Base-by-base conservation (phyloP, 2,113 vertebrate genomes). In the Polyodon spathula region DNA sequence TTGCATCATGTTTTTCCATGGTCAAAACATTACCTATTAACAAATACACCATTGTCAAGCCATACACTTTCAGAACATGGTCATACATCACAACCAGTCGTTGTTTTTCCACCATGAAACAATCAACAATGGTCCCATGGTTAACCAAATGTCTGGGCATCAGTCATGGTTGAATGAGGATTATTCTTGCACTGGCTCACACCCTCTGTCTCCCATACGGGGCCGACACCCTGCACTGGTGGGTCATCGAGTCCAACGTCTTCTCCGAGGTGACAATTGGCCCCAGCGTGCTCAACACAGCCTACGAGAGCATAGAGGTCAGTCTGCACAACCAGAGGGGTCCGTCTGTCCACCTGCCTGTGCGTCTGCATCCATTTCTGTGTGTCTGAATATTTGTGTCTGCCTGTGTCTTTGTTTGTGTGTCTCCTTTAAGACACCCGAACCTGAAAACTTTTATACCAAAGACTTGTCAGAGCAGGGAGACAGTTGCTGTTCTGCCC, bases 211-310 rank as follows among this genome's bases (percentile, higher is more conserved):
- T 50, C 1, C 87, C 93, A 0, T 98, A 94, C 0, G 95, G 94
- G 0, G 94, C 89, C 0, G 94, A 99, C 0, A 82, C 87, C 63
- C 81, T 99, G 44, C 95, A 93, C 59, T 98, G 95, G 95, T 98
- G 94, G 95, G 93, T 95, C 7, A 94, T 94, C 0, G 94, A 96
- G 65, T 97, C 95, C 0, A 98, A 96, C 0, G 76, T 97, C 58
- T 97, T 94, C 66, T 85, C 89, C 0, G 96, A 99, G 68, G 87
- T 99, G 56, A 77, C 89, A 41, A 78, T 97, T 1, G 90, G 94
- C 1, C 84, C 91, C 0, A 79, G 73, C 1, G 78, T 71, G 0
- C 92, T 98, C 1, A 88, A 50, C 60, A 80, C 92, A 1, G 92
- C 93, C 37, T 81, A 71, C 58, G 92, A 97, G 3, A 87, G 83